A percentile compares a stretch with the other conserved stretches of the same genome.
Conservation (phyloP, 2,113 vertebrate species). For the Xiphias gladius region DNA sequence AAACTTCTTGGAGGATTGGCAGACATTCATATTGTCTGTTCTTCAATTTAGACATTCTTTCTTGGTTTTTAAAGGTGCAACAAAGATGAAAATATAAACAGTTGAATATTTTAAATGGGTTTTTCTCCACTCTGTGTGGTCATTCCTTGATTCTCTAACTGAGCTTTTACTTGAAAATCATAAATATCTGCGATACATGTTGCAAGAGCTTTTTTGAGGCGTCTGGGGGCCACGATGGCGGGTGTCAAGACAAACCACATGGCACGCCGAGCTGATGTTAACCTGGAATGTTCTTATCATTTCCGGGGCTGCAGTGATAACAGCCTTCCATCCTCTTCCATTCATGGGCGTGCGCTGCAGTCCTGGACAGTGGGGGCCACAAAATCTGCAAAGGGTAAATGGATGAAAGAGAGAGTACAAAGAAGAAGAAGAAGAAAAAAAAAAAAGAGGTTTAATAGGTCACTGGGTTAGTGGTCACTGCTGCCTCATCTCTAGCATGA, state of each 20-base stretch:
- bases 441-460: background rate
- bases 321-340: slow-evolving; percentile 12
- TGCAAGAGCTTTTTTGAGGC: background rate
- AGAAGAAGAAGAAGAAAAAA: background rate
- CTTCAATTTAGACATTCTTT: background rate
- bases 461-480: background rate
- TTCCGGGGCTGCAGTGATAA: slow-evolving; percentile 10
- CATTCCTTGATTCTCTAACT: background rate
- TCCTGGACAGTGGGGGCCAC: background rate
- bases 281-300: slow-evolving; percentile 27
- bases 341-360: background rate
- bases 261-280: slow-evolving; percentile 4
- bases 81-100: too few relatives aligned
- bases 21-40: background rate
- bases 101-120: background rate
- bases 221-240: background rate
- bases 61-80: background rate
- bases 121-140: background rate
- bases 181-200: background rate
- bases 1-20: background rate
- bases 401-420: background rate
- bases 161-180: background rate
- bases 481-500: background rate
- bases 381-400: background rate
- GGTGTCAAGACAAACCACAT: slow-evolving; percentile 6